phyloP scores from a whole-genome alignment of 2,888 invertebrate species.

The Drosophila atripex region DNA sequence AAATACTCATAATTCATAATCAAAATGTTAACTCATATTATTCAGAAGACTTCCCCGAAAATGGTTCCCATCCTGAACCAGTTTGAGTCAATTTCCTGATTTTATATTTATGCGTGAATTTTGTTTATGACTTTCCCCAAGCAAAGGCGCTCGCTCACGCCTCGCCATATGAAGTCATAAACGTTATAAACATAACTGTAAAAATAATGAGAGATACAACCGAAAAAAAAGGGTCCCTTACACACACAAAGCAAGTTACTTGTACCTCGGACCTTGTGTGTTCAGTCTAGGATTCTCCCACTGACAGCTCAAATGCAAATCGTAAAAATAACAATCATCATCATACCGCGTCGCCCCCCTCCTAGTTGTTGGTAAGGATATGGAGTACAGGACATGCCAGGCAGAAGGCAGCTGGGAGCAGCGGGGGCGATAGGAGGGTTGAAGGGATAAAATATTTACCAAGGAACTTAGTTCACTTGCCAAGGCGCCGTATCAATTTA shows the following conservation, averaged over 20 bases:
- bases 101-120: conserved; percentile 36
- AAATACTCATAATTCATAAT: background rate
- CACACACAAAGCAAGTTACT: conserved; percentile 15
- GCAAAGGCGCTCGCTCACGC: conserved; percentile 11
- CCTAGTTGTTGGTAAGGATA: conserved; percentile 20
- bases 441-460: conserved; percentile 32
- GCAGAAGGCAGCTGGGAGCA: background rate
- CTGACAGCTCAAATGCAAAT: conserved; percentile 58
- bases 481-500: conserved; percentile 75
- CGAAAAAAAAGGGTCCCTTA: conserved; percentile 1
- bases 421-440: background rate
- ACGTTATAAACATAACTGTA: conserved; percentile 45
- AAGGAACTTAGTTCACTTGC: conserved; percentile 56
- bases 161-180: conserved; percentile 32
- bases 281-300: conserved; percentile 50
- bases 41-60: background rate
- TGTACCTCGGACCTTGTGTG: conserved; percentile 35
- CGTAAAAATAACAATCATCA: conserved; percentile 66
- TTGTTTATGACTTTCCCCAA: conserved; percentile 29
- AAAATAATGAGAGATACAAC: conserved; percentile 40
- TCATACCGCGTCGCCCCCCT: conserved; percentile 39
- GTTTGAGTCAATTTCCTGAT: conserved; percentile 41
- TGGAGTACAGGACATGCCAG: conserved; percentile 21
- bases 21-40: background rate
- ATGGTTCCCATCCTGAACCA: conserved; percentile 16